Base-by-base conservation (phyloP, 2,113 vertebrate genomes). In the Tringa solitaria region DNA sequence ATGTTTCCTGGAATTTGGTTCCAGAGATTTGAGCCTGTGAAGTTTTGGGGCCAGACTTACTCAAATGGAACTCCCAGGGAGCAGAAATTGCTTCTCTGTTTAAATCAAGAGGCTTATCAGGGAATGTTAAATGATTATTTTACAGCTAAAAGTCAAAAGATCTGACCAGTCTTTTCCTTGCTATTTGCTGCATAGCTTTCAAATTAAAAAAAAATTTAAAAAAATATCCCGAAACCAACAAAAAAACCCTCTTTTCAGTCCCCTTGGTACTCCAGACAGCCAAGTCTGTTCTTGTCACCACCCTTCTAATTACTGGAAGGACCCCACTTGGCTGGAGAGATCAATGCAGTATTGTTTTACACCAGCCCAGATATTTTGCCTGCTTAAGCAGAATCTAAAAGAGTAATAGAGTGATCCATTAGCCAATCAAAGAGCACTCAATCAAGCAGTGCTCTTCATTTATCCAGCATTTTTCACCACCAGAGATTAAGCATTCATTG, bases 1-100 rank as follows among this genome's bases (percentile, higher is more conserved):
- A 89, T 54, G 81, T 95, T 96, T 95, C 93, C 94, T 94, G 96
- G 92, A 96, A 96, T 92, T 87, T 91, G 24, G 45, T 97, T 97
- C 78, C 86, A 95, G 94, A 92, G 89, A 95, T 97, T 96, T 89
- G 81, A 97, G 91, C 70, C 74, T 96, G 84, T 87, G 86, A 95
- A 95, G 95, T 87, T 96, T 84, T 93, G 84, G 70, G 83, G 78
- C 90, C 96, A 97, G 90, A 64, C 56, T 88, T 65, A 84, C 68
- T 63, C 68, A 80, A 81, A 76, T 75, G 64, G 91, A 97, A 96
- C 94, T 97, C 95, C 96, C 96, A 97, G 84, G 64, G 90, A 95
- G 95, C 37, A 93, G 85, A 81, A 96, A 91, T 89, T 96, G 51
- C 78, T 87, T 92, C 56, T 95, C 70, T 91, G 80, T 93, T 96